These are phyloP conservation scores for Synergus gifuensis DNA, from an alignment of 2,888 invertebrate species.

Conservation along the genomic window DNA sequence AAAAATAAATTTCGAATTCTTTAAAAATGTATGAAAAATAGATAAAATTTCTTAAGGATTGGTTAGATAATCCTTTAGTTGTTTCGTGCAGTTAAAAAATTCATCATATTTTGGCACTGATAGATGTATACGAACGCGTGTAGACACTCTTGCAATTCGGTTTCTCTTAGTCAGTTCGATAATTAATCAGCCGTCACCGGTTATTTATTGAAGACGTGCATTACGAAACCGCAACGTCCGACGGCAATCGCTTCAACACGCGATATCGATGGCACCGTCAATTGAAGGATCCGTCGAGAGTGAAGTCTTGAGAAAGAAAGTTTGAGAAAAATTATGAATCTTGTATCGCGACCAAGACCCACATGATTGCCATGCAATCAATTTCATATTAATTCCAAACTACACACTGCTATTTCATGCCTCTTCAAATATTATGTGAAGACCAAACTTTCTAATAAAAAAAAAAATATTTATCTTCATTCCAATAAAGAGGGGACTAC, in stretches of 20 bases:
- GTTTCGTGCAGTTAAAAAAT: constrained; percentile 25
- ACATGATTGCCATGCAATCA: constrained; percentile 24
- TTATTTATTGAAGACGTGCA: constrained; percentile 60
- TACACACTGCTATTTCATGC: not conserved
- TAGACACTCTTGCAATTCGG: constrained; percentile 28
- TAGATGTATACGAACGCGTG: constrained; percentile 1
- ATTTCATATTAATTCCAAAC: constrained; percentile 25
- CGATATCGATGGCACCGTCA: constrained; percentile 50
- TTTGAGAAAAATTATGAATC: constrained; percentile 35
- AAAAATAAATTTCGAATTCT: not conserved
- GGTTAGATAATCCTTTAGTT: not conserved
- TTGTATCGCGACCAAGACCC: constrained; percentile 11
- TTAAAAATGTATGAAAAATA: not conserved
- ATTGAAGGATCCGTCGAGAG: constrained; percentile 35
- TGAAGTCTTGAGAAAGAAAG: constrained; percentile 23
- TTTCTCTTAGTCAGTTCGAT: constrained; percentile 46
- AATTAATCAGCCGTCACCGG: constrained; percentile 54
- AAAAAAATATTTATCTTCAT: not conserved
- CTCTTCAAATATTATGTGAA: not conserved
- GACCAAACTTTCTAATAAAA: constrained; percentile 13
- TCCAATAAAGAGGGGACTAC: too few species aligned
- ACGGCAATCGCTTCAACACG: constrained; percentile 53
- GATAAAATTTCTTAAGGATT: constrained; percentile 1
- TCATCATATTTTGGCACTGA: constrained; percentile 32
- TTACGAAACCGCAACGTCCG: constrained; percentile 56